A percentile compares a stretch with the other conserved stretches of the same genome.
phyloP scores from a whole-genome alignment of 2,888 invertebrate species.

The Hyalella azteca region DNA sequence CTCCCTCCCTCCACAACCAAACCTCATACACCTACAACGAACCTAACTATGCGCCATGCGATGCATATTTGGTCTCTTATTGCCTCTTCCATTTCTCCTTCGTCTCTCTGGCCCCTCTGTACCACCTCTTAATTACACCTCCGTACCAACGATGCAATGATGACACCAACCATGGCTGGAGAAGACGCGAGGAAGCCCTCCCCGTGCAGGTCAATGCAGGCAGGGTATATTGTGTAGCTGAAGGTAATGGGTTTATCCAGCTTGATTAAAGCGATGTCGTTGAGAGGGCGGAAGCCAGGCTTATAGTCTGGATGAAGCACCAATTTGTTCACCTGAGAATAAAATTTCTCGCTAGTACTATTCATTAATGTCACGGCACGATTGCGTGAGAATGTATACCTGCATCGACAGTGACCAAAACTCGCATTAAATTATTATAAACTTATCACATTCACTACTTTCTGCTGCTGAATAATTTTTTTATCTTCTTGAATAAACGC shows the following conservation, averaged over 20 bases:
- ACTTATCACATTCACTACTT: no score
- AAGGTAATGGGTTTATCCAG: not conserved
- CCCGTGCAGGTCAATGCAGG: slow-evolving; percentile 36
- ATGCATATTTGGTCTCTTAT: no score
- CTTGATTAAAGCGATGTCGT: slow-evolving; percentile 39
- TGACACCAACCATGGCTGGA: not conserved
- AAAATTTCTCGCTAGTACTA: not conserved
- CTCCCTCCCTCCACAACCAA: no score
- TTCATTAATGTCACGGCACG: not conserved
- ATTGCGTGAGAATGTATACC: no score
- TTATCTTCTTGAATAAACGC: no score
- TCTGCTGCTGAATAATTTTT: no score
- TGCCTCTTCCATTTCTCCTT: not conserved
- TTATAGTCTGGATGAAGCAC: slow-evolving; percentile 24
- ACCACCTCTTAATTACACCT: not conserved
- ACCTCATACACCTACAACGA: no score
- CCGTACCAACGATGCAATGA: not conserved
- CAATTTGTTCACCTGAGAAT: slow-evolving; percentile 32
- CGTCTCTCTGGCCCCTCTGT: not conserved
- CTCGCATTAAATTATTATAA: no score
- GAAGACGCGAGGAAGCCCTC: not conserved
- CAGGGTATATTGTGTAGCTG: slow-evolving; percentile 20
- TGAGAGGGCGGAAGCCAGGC: not conserved
- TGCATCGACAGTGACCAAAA: no score
- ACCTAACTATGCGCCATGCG: no score